These are phyloP conservation scores for Deroplatys truncata DNA, from an alignment of 2,888 invertebrate genomes.

Conservation along the genomic window DNA sequence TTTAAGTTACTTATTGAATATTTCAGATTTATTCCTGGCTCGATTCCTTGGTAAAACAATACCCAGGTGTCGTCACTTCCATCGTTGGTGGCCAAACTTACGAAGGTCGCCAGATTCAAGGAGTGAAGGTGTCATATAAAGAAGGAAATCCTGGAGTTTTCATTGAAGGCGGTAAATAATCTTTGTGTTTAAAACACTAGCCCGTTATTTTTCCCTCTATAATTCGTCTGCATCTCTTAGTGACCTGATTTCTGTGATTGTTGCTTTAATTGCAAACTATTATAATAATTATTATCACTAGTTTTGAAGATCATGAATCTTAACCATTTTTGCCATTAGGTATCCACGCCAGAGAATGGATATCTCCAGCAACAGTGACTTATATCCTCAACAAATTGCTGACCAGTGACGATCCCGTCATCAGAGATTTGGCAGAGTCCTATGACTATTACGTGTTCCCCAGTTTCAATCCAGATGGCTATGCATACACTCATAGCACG, in stretches of 20 bases:
- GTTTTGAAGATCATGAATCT: too few relatives aligned
- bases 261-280: too few relatives aligned
- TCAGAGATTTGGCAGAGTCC: constrained; percentile 56
- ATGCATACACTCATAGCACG: constrained; percentile 57
- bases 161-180: constrained; percentile 48
- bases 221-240: too few relatives aligned
- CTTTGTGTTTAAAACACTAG: too few relatives aligned
- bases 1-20: neutral
- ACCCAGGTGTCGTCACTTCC: constrained; percentile 41
- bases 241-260: too few relatives aligned
- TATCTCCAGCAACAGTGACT: constrained; percentile 63
- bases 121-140: constrained; percentile 50
- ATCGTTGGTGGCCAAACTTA: constrained; percentile 48
- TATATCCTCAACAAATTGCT: constrained; percentile 69
- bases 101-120: constrained; percentile 58
- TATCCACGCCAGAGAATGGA: constrained; percentile 68
- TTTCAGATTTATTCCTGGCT: constrained; percentile 55
- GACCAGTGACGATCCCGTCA: constrained; percentile 52
- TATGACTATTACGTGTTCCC: constrained; percentile 75
- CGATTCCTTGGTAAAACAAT: constrained; percentile 44
- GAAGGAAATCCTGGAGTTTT: constrained; percentile 53
- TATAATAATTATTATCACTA: too few relatives aligned
- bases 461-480: constrained; percentile 70
- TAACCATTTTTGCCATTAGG: neutral
- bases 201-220: too few relatives aligned